Evolutionary conservation across 2,797 vertebrate species (phyloP), one percentile per base, ranked within the genome.

Genomic region (Cynopterus sphinx): DNA sequence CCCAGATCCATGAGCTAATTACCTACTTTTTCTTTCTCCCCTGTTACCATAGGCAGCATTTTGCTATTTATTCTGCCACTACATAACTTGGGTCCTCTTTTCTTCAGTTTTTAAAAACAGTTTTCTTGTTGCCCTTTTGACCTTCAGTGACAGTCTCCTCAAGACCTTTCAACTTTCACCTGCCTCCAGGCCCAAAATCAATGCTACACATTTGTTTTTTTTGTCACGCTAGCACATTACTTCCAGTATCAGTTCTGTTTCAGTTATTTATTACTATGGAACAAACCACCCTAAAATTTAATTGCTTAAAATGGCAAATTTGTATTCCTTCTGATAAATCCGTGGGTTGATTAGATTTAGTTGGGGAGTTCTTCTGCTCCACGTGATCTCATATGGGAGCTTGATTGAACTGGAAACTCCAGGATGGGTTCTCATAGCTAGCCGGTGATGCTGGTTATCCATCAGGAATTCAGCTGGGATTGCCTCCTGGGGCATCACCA

Each of bases 191-290:
- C 22, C 26, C 26, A 12, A 36, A 70, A 16, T 22, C 33, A 78
- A 11, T 3, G 10, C 2, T 57, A 19, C 9, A 2, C 2, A 9
- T 33, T 28, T 28, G 15, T 31, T 31, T 53, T 31, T 41, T 93
- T 71, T 33, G 7, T 46, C 26, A 31, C 0, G 13, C 12, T 1
- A 11, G 3, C 15, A 41, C 2, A 3, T 22, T 8, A 2, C 1
- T 39, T 59, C 11, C 4, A 46, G 31, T 8, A 39, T n/a, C 22
- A 36, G 55, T 33, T 88, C 36, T 61, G 15, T 53, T 73, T 83
- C 36, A 26, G 11, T 67, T 57, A 68, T 78, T 49, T 73, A 63
- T 63, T 78, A 17, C 36, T 36, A 17, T 3, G 15, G 33, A 43
- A 77, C 15, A 79, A 74, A 63, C 21, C 24, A 67, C 16, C 1